Conservation (phyloP, 2,797 vertebrate species). For the Gymnothorax reevesii region DNA sequence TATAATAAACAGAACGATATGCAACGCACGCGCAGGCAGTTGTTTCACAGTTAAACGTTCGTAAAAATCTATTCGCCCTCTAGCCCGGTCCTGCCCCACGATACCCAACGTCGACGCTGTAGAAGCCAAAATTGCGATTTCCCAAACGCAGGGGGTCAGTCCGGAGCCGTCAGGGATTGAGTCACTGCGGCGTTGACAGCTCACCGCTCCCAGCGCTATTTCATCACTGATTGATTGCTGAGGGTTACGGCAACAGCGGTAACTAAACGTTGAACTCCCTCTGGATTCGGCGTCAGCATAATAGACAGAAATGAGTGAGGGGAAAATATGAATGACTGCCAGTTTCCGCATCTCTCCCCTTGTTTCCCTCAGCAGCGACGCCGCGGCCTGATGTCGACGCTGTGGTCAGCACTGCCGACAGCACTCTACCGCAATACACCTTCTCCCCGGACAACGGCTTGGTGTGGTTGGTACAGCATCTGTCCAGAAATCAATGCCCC, state of each 20-base stretch:
- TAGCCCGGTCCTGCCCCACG: neutral
- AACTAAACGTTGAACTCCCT: neutral
- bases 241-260: slow-evolving; percentile 1
- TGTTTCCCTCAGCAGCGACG: neutral
- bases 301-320: neutral
- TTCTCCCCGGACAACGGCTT: neutral
- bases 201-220: neutral
- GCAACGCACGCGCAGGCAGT: neutral
- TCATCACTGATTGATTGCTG: neutral
- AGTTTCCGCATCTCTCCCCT: neutral
- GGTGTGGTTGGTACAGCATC: neutral
- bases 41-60: neutral
- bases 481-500: neutral
- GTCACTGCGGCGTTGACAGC: neutral
- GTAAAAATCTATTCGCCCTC: neutral
- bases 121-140: neutral
- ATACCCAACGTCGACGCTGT: neutral
- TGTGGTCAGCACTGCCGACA: neutral
- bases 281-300: neutral
- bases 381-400: neutral
- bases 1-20: no score
- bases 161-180: neutral
- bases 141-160: neutral
- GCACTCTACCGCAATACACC: neutral
- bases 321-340: neutral